A percentile compares a stretch with the other conserved stretches of the same genome.
Conservation (phyloP, 2,797 vertebrate species). For the Channallabes apus region DNA sequence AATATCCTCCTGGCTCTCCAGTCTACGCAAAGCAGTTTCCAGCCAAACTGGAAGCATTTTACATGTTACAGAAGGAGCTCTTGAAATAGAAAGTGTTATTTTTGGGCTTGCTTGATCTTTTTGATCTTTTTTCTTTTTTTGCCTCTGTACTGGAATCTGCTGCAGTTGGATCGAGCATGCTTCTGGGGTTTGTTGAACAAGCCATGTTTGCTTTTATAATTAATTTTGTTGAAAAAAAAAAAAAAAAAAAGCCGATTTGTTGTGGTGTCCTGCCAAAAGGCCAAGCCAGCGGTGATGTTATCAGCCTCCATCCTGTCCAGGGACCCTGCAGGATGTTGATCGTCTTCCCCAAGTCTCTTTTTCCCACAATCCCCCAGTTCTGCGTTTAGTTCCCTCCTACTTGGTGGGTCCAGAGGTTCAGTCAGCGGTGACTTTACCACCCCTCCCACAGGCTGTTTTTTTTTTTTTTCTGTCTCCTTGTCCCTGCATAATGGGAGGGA, state of each 20-base stretch:
- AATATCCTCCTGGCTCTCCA: constrained; percentile 44
- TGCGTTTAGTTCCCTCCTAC: constrained; percentile 26
- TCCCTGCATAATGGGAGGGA: constrained; percentile 44
- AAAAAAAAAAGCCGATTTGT: background rate
- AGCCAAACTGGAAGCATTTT: constrained; percentile 33
- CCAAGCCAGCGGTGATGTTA: constrained; percentile 33
- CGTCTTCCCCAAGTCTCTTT: constrained; percentile 12
- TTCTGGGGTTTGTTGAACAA: background rate
- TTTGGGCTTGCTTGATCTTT: constrained; percentile 11
- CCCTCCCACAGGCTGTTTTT: constrained; percentile 22
- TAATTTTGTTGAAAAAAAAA: background rate
- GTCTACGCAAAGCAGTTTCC: constrained; percentile 40
- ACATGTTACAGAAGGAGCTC: constrained; percentile 10
- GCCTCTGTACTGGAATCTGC: constrained; percentile 9
- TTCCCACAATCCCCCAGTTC: constrained; percentile 19
- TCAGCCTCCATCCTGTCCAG: constrained; percentile 37
- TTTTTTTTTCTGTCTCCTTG: background rate
- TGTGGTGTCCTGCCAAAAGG: constrained; percentile 6
- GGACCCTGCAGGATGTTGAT: constrained; percentile 47
- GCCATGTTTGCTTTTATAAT: background rate
- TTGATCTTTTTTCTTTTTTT: background rate
- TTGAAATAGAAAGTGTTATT: constrained; percentile 29
- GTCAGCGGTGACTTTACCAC: constrained; percentile 29
- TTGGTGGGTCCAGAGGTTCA: constrained; percentile 37
- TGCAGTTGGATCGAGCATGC: background rate